These are phyloP conservation scores for Coelopa frigida DNA, from an alignment of 1,140 invertebrate genomes.

Conservation along the genomic window DNA sequence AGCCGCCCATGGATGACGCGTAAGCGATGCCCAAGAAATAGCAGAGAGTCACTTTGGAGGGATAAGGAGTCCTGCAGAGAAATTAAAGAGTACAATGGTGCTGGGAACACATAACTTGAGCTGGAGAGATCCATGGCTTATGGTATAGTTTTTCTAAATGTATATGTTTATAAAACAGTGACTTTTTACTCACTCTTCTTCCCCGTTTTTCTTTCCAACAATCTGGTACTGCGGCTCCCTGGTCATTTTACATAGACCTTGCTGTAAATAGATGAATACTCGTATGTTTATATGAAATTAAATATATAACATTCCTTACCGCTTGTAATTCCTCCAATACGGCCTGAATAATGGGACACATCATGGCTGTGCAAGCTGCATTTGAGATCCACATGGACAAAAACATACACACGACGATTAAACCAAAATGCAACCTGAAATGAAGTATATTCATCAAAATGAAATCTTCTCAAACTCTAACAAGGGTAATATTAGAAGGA, in stretches of 20 bases:
- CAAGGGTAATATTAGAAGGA: no score
- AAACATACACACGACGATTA: slow-evolving; percentile 71
- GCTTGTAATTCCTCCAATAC: slow-evolving; percentile 63
- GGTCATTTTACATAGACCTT: slow-evolving; percentile 58
- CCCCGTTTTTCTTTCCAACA: slow-evolving; percentile 42
- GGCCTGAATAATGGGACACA: slow-evolving; percentile 75
- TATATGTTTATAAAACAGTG: neutral
- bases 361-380: slow-evolving; percentile 76
- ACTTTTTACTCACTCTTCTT: slow-evolving; percentile 38
- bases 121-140: no score
- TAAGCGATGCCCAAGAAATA: slow-evolving; percentile 75
- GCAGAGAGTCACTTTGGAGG: slow-evolving; percentile 59
- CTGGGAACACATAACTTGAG: no score
- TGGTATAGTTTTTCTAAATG: neutral
- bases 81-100: neutral
- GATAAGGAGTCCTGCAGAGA: slow-evolving; percentile 47
- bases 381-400: slow-evolving; percentile 83
- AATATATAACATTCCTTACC: slow-evolving; percentile 44
- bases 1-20: slow-evolving; percentile 73
- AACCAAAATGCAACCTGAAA: slow-evolving; percentile 62
- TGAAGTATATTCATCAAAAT: neutral
- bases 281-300: neutral
- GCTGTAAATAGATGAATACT: slow-evolving; percentile 31
- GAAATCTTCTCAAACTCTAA: no score
- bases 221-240: slow-evolving; percentile 46